Conservation (phyloP, 2,113 vertebrate genomes). For the Centropus bengalensis region DNA sequence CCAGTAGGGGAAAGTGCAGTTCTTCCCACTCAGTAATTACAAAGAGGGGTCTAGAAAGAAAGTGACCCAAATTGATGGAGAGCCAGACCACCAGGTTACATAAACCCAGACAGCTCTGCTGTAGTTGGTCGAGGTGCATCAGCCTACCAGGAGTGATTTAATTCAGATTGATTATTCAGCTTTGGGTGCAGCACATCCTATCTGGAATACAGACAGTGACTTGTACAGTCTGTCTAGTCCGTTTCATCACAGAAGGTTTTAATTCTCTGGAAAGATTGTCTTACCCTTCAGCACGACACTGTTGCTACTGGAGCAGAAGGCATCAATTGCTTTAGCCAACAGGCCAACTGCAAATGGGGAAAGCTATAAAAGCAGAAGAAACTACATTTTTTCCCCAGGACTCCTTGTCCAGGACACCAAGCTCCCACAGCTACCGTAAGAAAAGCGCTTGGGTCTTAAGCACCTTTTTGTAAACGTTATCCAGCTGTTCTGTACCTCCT, state of each 20-base stretch:
- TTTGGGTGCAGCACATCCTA: background rate
- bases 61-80: background rate
- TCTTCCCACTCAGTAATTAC: background rate
- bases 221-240: background rate
- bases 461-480: background rate
- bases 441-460: background rate
- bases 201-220: background rate
- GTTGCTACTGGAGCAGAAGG: background rate
- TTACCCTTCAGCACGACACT: background rate
- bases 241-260: background rate
- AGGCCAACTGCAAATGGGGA: background rate
- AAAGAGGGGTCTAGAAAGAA: background rate
- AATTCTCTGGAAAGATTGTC: background rate
- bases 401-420: background rate
- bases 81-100: fast-evolving
- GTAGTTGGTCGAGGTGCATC: background rate
- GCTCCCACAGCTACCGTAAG: background rate
- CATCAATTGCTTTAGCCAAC: background rate
- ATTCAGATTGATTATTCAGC: background rate
- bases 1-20: background rate
- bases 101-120: fast-evolving
- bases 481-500: background rate
- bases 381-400: background rate
- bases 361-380: background rate
- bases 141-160: background rate